Conservation (phyloP, 2,888 invertebrate species). For the Monoplex corrugatus region DNA sequence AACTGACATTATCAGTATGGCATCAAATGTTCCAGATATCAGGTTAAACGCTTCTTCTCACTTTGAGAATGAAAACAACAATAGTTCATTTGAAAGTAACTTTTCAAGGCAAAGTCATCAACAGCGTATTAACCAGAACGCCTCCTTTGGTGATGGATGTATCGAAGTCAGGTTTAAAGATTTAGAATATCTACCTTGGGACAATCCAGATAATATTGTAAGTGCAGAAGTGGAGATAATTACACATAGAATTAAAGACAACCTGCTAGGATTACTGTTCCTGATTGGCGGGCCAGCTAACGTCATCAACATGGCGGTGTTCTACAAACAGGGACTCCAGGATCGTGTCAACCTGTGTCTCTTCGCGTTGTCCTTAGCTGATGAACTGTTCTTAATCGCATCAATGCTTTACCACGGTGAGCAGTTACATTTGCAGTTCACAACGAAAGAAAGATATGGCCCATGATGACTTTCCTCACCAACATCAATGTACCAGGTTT, state of each 20-base stretch:
- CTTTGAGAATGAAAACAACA: no score
- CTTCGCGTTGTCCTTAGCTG: not conserved
- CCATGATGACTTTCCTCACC: not conserved
- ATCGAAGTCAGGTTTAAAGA: no score
- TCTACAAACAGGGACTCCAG: constrained; percentile 1
- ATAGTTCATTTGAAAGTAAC: no score
- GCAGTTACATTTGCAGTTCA: not conserved
- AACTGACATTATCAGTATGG: no score
- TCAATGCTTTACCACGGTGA: not conserved
- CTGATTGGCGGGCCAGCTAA: constrained; percentile 36
- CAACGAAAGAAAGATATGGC: not conserved
- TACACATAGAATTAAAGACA: not conserved
- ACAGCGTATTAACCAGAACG: no score
- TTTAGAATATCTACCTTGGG: not conserved
- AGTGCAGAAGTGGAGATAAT: not conserved
- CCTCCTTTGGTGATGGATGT: no score
- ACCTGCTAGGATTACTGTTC: not conserved
- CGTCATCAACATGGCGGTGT: constrained; percentile 38
- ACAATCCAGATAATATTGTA: constrained; percentile 1
- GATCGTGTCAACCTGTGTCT: constrained; percentile 28
- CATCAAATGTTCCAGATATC: no score
- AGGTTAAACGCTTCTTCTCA: no score
- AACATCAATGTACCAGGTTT: not conserved
- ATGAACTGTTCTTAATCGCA: not conserved
- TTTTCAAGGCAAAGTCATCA: no score